Evolutionary conservation across 2,888 invertebrate genomes (phyloP), one percentile per base, ranked within the genome.

Genomic region (Gryllus longicercus): DNA sequence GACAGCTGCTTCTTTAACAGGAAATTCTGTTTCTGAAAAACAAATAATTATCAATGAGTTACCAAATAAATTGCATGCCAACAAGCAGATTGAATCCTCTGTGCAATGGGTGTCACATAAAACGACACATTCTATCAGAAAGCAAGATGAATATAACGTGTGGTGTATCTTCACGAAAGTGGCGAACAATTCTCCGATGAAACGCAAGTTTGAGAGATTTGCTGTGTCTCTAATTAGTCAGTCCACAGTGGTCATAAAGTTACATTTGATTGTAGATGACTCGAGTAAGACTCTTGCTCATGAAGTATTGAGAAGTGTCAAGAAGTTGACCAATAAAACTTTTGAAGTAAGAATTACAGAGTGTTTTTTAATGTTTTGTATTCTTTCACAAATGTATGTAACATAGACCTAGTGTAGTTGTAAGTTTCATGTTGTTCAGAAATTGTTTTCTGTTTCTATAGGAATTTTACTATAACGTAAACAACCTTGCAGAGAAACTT

Each of bases 191-290:
- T 89, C 89, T 11, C 88, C 89, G 2, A 87, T 91, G 84, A 87
- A 86, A 82, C 85, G 86, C 63, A 91, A 90, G 83, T 90, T 91
- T 83, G 85, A 87, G 11, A 88, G 88, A 82, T 88, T 91, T 80
- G 84, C 89, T 1, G 86, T 86, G 75, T 91, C 91, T 79, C 84
- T 91, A 76, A 83, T 90, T 21, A 87, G 86, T 82, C 85, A 88
- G 49, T 88, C 88, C n/a, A 85, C 88, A 2, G 88, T 90, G 74
- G 87, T 88, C 81, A 85, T 92, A 82, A 88, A 89, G 79, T 88
- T 92, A 81, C 90, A 92, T 85, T 88, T 92, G 23, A 91, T 93
- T 79, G 90, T 89, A n/a, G 92, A 93, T 84, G 87, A 88, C 38
- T 88, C 88, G 50, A 92, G 92, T 83, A 88, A 88, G 84, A 82